phyloP scores from a whole-genome alignment of 2,797 vertebrate genomes.

The Hippoglossus hippoglossus region DNA sequence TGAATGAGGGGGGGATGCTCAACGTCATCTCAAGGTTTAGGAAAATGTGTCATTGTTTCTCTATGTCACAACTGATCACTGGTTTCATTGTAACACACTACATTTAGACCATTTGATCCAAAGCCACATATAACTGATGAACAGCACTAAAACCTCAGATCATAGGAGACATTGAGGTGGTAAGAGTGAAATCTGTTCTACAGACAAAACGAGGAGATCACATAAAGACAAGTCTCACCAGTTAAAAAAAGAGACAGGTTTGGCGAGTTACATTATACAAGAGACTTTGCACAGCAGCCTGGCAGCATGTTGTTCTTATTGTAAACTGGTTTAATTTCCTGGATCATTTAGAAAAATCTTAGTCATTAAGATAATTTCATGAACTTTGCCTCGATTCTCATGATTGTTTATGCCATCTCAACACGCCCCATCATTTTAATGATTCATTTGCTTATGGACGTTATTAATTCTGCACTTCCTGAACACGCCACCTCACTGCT shows the following conservation, averaged over 20 bases:
- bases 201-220: neutral
- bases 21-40: constrained; percentile 17
- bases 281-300: constrained; percentile 23
- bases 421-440: neutral
- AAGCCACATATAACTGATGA: neutral
- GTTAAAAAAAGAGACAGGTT: neutral
- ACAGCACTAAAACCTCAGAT: too few relatives aligned
- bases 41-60: constrained; percentile 5
- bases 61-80: neutral
- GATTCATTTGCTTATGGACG: neutral
- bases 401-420: constrained; percentile 5
- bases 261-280: neutral
- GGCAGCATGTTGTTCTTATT: constrained; percentile 23
- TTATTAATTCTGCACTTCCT: neutral
- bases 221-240: neutral
- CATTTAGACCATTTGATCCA: neutral
- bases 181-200: neutral
- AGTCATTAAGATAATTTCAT: neutral
- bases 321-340: constrained; percentile 52
- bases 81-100: neutral
- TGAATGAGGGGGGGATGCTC: constrained; percentile 4
- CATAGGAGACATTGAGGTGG: too few relatives aligned
- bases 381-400: neutral
- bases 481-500: neutral
- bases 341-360: constrained; percentile 4